phyloP scores from a whole-genome alignment of 2,888 invertebrate species.

The Polymixis lichenea region DNA sequence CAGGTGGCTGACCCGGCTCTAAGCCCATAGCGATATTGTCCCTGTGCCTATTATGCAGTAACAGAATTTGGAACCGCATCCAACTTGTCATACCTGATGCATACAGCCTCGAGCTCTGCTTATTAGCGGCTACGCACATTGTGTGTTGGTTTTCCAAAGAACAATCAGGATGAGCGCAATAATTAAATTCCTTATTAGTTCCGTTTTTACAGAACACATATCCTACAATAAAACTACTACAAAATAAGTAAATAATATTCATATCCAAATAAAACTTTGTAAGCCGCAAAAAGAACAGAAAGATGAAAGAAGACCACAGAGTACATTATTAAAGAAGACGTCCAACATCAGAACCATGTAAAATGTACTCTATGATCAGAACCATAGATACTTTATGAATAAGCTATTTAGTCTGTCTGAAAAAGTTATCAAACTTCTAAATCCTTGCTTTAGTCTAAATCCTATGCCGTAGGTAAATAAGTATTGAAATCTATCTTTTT shows the following conservation, averaged over 20 bases:
- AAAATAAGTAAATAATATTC: constrained; percentile 73
- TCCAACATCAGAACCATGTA: background rate
- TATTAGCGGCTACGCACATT: constrained; percentile 80
- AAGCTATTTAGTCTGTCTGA: too few species aligned
- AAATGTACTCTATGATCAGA: background rate
- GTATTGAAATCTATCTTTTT: too few species aligned
- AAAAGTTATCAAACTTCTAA: background rate
- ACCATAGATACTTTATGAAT: too few species aligned
- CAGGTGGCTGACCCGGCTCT: constrained; percentile 87
- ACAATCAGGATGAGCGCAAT: constrained; percentile 86
- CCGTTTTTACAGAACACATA: constrained; percentile 65
- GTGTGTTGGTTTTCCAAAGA: constrained; percentile 85
- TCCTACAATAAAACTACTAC: constrained; percentile 69
- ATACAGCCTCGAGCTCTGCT: constrained; percentile 81
- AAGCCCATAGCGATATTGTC: constrained; percentile 87
- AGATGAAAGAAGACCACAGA: background rate
- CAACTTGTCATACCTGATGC: constrained; percentile 87
- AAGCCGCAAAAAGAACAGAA: constrained; percentile 21
- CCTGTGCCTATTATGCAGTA: constrained; percentile 86
- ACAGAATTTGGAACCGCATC: constrained; percentile 86
- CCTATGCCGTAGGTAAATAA: too few species aligned
- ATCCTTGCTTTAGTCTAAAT: too few species aligned
- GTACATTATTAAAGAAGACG: too few species aligned
- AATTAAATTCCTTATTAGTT: constrained; percentile 66
- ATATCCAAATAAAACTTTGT: constrained; percentile 64